phyloP scores from a whole-genome alignment of 2,113 vertebrate species.

The Laterallus jamaicensis region DNA sequence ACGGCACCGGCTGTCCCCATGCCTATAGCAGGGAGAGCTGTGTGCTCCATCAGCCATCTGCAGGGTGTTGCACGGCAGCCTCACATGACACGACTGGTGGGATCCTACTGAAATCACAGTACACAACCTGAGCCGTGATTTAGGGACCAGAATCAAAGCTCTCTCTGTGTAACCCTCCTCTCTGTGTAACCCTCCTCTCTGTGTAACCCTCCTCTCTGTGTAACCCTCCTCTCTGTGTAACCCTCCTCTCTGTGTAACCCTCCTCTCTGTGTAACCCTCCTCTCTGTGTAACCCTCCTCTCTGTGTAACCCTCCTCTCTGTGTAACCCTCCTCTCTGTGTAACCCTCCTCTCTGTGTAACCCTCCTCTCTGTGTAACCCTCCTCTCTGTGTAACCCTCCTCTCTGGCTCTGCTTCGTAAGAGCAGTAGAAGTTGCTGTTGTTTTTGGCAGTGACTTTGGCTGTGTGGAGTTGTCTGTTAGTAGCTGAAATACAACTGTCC shows the following conservation, averaged over 20 bases:
- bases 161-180: neutral
- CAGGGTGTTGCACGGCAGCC: neutral
- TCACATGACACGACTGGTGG: accelerated
- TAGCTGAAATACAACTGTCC: slow-evolving; percentile 25
- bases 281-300: neutral
- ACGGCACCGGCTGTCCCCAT: accelerated
- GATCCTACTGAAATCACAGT: neutral
- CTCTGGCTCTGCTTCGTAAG: neutral
- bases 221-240: neutral
- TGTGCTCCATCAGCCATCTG: neutral
- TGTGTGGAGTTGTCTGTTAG: neutral
- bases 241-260: neutral
- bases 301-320: neutral
- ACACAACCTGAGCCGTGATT: neutral
- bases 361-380: too few relatives aligned
- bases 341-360: too few relatives aligned
- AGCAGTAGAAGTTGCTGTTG: slow-evolving; percentile 23
- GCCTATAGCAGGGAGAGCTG: neutral
- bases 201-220: neutral
- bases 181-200: neutral
- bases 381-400: neutral
- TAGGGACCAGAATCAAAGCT: neutral
- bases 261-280: neutral
- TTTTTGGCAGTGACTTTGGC: slow-evolving; percentile 3
- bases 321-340: neutral